phyloP scores from a whole-genome alignment of 2,113 vertebrate genomes.

The Casuarius casuarius region DNA sequence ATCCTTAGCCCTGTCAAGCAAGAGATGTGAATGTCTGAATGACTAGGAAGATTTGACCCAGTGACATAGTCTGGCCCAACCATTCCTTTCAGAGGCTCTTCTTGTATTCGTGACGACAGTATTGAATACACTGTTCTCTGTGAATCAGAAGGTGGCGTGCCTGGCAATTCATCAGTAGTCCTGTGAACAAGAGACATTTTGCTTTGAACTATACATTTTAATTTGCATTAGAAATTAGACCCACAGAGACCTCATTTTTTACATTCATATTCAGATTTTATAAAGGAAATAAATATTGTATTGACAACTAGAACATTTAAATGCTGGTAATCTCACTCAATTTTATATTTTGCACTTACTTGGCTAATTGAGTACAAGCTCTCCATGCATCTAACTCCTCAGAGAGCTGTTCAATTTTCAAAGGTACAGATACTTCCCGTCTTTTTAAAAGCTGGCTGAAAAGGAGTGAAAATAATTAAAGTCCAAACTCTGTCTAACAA shows the following conservation, averaged over 20 bases:
- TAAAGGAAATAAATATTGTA: not conserved
- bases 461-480: slow-evolving; percentile 35
- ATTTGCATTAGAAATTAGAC: not conserved
- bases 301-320: not conserved
- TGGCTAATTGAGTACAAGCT: slow-evolving; percentile 80
- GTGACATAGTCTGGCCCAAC: slow-evolving; percentile 90
- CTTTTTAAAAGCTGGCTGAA: slow-evolving; percentile 94
- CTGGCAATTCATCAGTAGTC: slow-evolving; percentile 53
- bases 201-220: not conserved
- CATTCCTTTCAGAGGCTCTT: slow-evolving; percentile 80
- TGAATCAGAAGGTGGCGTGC: slow-evolving; percentile 81
- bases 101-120: slow-evolving; percentile 80
- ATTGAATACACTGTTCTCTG: slow-evolving; percentile 80
- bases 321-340: not conserved
- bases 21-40: slow-evolving; percentile 90
- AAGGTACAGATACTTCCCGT: slow-evolving; percentile 89
- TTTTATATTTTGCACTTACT: slow-evolving; percentile 74
- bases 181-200: slow-evolving; percentile 47
- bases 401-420: slow-evolving; percentile 91
- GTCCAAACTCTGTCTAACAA: not conserved
- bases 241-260: not conserved
- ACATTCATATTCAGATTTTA: not conserved
- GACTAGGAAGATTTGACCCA: slow-evolving; percentile 95
- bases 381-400: slow-evolving; percentile 93
- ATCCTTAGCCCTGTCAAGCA: slow-evolving; percentile 94